Base-by-base conservation (phyloP, 1,140 invertebrate species). In the Galendromus occidentalis region DNA sequence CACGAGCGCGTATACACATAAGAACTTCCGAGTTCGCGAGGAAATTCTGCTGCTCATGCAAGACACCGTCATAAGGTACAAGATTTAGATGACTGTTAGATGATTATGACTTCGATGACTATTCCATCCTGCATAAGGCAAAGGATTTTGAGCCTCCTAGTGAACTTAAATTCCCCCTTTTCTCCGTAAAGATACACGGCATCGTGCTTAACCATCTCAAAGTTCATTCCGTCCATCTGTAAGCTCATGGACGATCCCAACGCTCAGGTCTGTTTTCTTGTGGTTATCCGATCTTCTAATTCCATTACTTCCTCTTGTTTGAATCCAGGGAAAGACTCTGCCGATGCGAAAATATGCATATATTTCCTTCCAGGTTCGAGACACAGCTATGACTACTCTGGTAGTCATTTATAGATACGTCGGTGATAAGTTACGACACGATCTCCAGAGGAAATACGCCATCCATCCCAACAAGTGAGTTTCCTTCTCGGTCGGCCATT, bases 371-470 rank as follows among this genome's bases (percentile, higher is more conserved):
- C 67, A 78, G 76, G 78, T 79, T 30, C 76, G 91, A 33, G 91
- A 95, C 73, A 84, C 86, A 17, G 88, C 91, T 2, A 81, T 89
- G 70, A 83, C 82, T 70, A 86, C 90, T 5, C 73, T 94, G 44
- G 85, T 91, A 20, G 87, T 93, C 74, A 85, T 94, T 29, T 95
- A 95, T 75, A 83, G 87, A 72, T 90, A 94, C 75, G 88, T 94
- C 63, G 91, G 91, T 69, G 91, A 96, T 74, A 82, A 85, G 75
- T 78, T 96, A 51, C 75, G 89, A 69, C 76, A 81, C 47, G 91
- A 95, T 76, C 77, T 96, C 64, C 80, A 84, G 70, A 85, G 84
- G 72, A 89, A 89, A 72, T 83, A 87, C 70, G 75, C 75, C 44
- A 73, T 94, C 18, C 86, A 88, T 7, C 81, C 84, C 51, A 79